Evolutionary conservation across 2,888 invertebrate genomes (phyloP).

Genomic region (Mimachlamys varia): DNA sequence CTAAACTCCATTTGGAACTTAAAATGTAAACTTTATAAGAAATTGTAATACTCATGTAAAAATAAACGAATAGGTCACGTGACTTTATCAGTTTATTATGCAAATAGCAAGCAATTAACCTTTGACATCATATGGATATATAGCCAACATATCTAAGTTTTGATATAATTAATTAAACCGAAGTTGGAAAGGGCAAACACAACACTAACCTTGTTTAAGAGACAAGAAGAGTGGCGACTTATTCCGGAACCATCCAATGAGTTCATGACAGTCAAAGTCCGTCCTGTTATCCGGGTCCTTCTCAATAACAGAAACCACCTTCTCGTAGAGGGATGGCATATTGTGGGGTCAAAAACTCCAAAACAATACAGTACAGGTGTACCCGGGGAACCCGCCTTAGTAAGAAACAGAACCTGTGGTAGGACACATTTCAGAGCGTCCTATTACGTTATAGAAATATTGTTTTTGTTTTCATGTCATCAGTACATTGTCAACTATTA

Average conservation of each 20-base stretch:
- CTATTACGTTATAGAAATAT: background rate
- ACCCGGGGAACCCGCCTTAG: background rate
- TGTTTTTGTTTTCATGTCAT: background rate
- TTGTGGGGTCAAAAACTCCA: background rate
- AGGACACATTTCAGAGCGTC: background rate
- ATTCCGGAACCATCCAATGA: conserved; percentile 75
- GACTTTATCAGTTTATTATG: too few relatives aligned
- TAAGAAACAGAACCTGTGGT: background rate
- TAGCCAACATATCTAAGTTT: too few relatives aligned
- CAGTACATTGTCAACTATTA: background rate
- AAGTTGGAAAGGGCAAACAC: too few relatives aligned
- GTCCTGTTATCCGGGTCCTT: conserved; percentile 68
- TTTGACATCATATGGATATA: too few relatives aligned
- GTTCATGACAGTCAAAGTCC: conserved; percentile 71
- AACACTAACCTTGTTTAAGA: conserved; percentile 71
- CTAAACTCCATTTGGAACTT: too few relatives aligned
- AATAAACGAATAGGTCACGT: too few relatives aligned
- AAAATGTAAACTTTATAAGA: too few relatives aligned
- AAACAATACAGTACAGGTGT: background rate
- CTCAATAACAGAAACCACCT: conserved; percentile 71
- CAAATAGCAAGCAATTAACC: too few relatives aligned
- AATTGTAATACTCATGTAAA: too few relatives aligned
- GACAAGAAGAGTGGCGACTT: conserved; percentile 71
- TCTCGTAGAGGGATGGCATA: conserved; percentile 72
- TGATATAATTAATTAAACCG: too few relatives aligned